Conservation (phyloP, 2,888 invertebrate genomes). For the Gryllus longicercus region DNA sequence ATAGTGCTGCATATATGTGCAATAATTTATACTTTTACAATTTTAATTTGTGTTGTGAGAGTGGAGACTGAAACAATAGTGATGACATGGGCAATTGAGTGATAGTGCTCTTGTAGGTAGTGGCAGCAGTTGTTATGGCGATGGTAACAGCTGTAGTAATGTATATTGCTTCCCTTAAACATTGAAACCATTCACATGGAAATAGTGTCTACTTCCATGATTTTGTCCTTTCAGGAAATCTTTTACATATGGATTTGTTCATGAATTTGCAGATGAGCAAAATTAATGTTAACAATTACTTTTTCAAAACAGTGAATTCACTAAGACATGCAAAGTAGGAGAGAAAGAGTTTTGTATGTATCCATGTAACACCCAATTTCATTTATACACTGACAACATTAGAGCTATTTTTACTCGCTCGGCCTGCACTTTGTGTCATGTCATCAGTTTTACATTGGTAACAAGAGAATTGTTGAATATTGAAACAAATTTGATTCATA, state of each 20-base stretch:
- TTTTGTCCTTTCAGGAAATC: too few species aligned
- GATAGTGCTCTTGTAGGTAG: too few species aligned
- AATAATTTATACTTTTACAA: neutral
- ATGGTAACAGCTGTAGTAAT: too few species aligned
- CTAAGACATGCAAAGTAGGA: neutral
- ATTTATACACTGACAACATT: neutral
- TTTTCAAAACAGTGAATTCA: constrained; percentile 5
- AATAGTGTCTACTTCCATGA: too few species aligned
- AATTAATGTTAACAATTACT: neutral
- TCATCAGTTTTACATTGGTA: neutral
- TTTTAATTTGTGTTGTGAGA: neutral
- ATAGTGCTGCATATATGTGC: neutral
- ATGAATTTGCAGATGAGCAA: neutral
- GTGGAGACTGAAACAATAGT: too few species aligned
- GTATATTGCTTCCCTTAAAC: too few species aligned
- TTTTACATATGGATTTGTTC: too few species aligned
- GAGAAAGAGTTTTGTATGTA: neutral
- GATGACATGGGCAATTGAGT: too few species aligned
- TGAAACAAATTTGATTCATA: too few species aligned
- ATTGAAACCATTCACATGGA: too few species aligned
- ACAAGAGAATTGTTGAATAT: too few species aligned
- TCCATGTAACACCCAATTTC: constrained; percentile 1
- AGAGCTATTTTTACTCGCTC: constrained; percentile 4
- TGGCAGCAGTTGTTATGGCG: too few species aligned
- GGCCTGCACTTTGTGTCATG: neutral